Evolutionary conservation across 2,113 vertebrate species (phyloP).

Genomic region (Archocentrus centrarchus): DNA sequence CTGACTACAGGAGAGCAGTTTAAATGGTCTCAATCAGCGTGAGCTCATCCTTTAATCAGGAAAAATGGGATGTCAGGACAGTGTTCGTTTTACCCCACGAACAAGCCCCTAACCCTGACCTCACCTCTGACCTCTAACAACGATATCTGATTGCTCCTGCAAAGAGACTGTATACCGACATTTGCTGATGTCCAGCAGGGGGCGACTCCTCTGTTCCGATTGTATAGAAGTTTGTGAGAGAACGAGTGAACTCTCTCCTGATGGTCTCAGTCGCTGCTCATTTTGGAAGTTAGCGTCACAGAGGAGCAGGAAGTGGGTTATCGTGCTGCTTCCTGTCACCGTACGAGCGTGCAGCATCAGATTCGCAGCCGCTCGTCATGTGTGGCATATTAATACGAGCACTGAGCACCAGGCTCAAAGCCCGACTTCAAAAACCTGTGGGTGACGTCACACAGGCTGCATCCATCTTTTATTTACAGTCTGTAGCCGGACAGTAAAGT

Average conservation of each 20-base stretch:
- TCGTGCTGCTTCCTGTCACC: background rate
- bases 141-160: background rate
- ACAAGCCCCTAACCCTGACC: background rate
- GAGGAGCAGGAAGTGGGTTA: background rate
- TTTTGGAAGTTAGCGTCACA: background rate
- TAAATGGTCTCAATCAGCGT: background rate
- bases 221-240: background rate
- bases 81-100: rapidly evolving
- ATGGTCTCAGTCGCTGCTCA: background rate
- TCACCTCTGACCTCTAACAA: background rate
- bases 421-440: background rate
- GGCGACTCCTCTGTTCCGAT: background rate
- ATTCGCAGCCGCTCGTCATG: too few relatives aligned
- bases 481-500: background rate
- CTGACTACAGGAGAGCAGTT: background rate
- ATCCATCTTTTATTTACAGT: background rate
- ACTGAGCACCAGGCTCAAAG: too few relatives aligned
- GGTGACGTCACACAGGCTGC: background rate
- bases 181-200: background rate
- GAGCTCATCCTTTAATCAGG: background rate
- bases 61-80: background rate
- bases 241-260: background rate
- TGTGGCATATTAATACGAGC: too few relatives aligned
- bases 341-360: background rate
- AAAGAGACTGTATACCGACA: rapidly evolving